Evolutionary conservation across 1,140 invertebrate genomes (phyloP), one percentile per base, ranked within the genome.

Genomic region (Globodera ellingtonae): DNA sequence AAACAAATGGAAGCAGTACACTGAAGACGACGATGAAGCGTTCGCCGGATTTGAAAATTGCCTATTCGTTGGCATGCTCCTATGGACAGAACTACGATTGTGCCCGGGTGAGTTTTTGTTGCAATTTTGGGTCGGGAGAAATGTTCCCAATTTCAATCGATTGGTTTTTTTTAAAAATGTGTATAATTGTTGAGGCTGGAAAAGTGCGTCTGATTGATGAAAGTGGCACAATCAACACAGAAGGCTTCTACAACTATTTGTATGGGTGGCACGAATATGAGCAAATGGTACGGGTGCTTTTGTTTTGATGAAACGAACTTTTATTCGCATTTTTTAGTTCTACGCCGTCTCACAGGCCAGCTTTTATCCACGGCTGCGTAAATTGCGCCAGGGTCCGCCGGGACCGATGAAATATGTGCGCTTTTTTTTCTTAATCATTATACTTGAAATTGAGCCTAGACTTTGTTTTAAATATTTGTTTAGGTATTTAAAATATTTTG

Each of bases 211-310:
- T 99, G 70, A 96, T 99, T 0, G 93, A 52, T 24, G 91, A 91
- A 8, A 93, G 96, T 18, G 94, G 96, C 52, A 48, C 35, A 81
- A 98, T 99, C 79, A 96, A 98, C 91, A 93, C 94, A 0, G 94
- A 94, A 86, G 95, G 95, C 0, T 99, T 99, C 91, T 99, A 99
- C 90, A 98, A 98, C 89, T 98, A 98, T 90, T 90, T 99, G 50
- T 97, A 95, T 15, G 97, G 95, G 0, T 99, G 97, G 97, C 87
- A 86, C 10, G 93, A 93, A 6, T 96, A 97, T 89, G 97, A 98
- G 90, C 94, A 94, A 9, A 92, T 98, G 78, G 95, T 95, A 6
- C 98, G 97, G 90, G 93, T 24, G 48, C 21, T 21, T 80, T 98
- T 97, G 10, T 89, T 52, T 52, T 46, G 6, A 46, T 6, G 56